Evolutionary conservation across 64 coral and sea anemone species (phyloP).

Genomic region (Montipora cactus): DNA sequence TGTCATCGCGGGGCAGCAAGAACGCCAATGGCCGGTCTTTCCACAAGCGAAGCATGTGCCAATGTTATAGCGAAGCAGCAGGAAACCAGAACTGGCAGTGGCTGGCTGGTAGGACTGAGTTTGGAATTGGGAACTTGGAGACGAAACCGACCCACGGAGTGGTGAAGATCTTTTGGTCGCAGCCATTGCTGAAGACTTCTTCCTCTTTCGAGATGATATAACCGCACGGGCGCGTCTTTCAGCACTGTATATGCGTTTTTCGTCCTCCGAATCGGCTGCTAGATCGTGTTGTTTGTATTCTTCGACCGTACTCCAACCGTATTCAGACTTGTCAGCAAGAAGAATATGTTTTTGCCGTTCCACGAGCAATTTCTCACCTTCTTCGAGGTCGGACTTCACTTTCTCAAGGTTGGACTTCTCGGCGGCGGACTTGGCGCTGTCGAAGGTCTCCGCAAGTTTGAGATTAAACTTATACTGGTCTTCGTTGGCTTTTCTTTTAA

Average conservation of each 20-base stretch:
- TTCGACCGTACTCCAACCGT: background rate
- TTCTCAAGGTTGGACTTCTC: too few relatives aligned
- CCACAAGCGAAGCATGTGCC: background rate
- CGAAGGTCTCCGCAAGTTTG: too few relatives aligned
- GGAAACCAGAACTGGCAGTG: background rate
- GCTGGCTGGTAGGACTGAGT: background rate
- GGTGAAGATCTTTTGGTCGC: background rate
- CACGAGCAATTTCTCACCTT: too few relatives aligned
- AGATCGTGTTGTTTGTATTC: constrained; percentile 5
- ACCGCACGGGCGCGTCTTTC: background rate
- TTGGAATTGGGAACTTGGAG: background rate
- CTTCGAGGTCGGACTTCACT: too few relatives aligned
- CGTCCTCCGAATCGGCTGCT: background rate
- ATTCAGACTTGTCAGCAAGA: background rate
- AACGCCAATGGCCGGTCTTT: background rate
- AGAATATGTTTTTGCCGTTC: background rate
- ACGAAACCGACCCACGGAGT: background rate
- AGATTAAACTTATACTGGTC: too few relatives aligned
- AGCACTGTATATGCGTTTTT: background rate
- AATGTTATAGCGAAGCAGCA: background rate
- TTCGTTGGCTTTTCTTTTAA: too few relatives aligned
- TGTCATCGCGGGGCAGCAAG: background rate
- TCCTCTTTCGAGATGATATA: background rate
- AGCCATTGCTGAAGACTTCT: background rate
- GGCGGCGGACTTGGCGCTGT: too few relatives aligned